Evolutionary conservation across 1,140 invertebrate genomes (phyloP), one percentile per base, ranked within the genome.

Genomic region (Atta texana): DNA sequence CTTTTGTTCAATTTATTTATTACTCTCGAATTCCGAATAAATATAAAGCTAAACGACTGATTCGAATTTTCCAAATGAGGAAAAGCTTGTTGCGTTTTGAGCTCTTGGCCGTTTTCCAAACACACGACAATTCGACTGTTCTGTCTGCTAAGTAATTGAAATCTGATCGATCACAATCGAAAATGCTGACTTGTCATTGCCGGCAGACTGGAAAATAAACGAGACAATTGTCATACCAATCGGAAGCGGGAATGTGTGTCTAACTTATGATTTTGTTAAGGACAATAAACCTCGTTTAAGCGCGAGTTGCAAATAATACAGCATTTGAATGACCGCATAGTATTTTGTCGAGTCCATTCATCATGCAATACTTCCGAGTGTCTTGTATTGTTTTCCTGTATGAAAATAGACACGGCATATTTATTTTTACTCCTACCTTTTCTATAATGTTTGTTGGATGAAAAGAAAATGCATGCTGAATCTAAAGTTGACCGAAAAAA

Each of bases 141-240:
- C 61, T 68, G 80, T 5, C 66, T 69, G 12, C 69, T 84, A 74
- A 84, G 80, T 84, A 84, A 84, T 84, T 84, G 80, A 84, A 51
- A 57, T 51, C 2, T 57, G 55, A 74, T 84, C 69, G 69, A 84
- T 82, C 68, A 74, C 68, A 16, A 71, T 7, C 68, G 80, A 82
- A 82, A 82, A 82, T 34, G 78, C 68, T 72, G 78, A 82, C 68
- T 72, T 53, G 78, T 49, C 80, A 24, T 8, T 39, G 44, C 24
- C 53, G 68, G 53, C 18, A 34, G 21, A 44, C 49, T 2, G 49
- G 14, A 51, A 61, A 39, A 84, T 49, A n/a, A 31, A n/a, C 12
- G 55, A 49, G 80, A 84, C 80, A 61, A 53, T n/a, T 75, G 55
- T 51, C 80, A 24, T 63, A 31, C 2, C 39, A 10, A 2, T 61